Evolutionary conservation across 2,797 vertebrate species (phyloP).

Genomic region (Columba guinea): DNA sequence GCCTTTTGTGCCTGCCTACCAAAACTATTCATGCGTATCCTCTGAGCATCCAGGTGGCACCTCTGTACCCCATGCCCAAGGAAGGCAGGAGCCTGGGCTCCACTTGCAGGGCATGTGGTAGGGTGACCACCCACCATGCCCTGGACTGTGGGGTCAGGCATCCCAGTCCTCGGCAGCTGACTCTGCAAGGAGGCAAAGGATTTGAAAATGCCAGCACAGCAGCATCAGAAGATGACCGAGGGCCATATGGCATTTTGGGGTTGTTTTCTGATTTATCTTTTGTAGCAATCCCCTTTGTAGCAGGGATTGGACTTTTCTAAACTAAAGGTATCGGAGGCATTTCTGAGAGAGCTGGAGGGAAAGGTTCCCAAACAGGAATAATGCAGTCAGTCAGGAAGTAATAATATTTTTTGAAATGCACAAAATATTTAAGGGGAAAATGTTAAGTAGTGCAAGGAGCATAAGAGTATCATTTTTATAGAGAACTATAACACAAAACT

Average conservation of each 20-base stretch:
- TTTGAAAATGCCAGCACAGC: neutral
- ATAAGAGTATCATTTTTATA: neutral
- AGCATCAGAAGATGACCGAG: neutral
- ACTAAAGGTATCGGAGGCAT: neutral
- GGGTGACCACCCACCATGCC: rapidly evolving
- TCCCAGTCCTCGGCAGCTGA: neutral
- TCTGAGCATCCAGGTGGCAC: neutral
- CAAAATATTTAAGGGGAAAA: neutral
- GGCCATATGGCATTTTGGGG: neutral
- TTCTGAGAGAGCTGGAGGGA: neutral
- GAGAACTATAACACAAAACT: neutral
- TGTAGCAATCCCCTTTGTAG: neutral
- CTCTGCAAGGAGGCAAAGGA: neutral
- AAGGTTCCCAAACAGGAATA: neutral
- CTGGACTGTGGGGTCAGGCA: rapidly evolving
- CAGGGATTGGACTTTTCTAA: neutral
- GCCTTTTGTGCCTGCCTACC: neutral
- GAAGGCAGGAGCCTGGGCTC: neutral
- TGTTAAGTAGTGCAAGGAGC: neutral
- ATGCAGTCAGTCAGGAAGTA: neutral
- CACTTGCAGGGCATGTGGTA: neutral
- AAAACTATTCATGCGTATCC: neutral
- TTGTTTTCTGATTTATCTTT: neutral
- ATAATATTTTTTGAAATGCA: neutral
- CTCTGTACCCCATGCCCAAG: neutral